Base-by-base conservation (phyloP, 1,140 invertebrate genomes). In the Drosophila mauritiana region DNA sequence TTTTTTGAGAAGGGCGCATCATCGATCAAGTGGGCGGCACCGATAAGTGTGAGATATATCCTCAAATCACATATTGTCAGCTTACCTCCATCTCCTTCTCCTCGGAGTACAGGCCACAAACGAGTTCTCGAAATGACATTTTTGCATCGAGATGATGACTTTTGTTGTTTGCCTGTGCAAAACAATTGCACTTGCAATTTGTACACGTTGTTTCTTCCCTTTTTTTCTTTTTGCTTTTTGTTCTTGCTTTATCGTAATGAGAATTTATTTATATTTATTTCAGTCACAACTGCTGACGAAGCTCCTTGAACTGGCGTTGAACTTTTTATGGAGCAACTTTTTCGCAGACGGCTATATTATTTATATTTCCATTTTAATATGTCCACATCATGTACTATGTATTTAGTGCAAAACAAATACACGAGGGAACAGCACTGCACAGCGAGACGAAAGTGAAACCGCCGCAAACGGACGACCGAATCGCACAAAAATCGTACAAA, bases 41-140 rank as follows among this genome's bases (percentile, higher is more conserved):
- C 27, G 43, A 42, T 34, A 52, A 34, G 59, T 49, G 25, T n/a
- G 59, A 55, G 31, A 37, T 56, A 15, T 40, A 10, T 55, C n/a
- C 43, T 42, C 27, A 36, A 34, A 36, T 40, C 43, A 49, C 27
- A 36, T 42, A 43, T 40, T 63, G 43, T 45, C 34, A 22, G 77
- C 85, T 89, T 79, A 90, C 85, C 80, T 57, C 13, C 10, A 45
- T 45, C 42, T 45, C 42, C 57, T 78, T 82, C 51, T 91, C 83
- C 72, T 85, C 83, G 7, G 90, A 91, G 73, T 80, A 83, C 34
- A 91, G 70, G 39, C 90, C 86, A 59, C 86, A 91, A 69, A 73
- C 83, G 53, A 91, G 83, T 65, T 88, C 90, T 69, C 91, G 77
- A 76, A 91, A 80, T 54, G 84, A 89, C 84, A 89, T 89, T 70